Evolutionary conservation across 2,888 invertebrate species (phyloP), one percentile per base, ranked within the genome.

Genomic region (Pteria penguin): DNA sequence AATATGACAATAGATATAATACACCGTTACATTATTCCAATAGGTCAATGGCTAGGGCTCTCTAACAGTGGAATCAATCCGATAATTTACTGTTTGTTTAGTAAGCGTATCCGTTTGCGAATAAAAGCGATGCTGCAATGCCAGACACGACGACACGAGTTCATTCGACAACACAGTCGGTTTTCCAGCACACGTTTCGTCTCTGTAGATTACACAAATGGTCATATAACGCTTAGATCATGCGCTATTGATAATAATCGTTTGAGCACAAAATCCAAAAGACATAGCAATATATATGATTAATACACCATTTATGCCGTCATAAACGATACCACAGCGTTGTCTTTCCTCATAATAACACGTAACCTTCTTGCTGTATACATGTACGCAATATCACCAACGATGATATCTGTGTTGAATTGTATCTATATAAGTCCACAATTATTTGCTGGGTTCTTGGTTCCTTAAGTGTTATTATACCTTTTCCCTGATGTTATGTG

Each of bases 1-100:
- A 36, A 57, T 24, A 45, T 69, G 11, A 52, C 75, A 52, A 62
- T 76, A 22, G 69, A 67, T 14, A 81, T 84, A 2, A 95, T 96
- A 1, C 91, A 97, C 96, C 80, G 84, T 61, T 76, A 84, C 1
- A 81, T 81, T 55, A 96, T 96, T 18, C 98, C 98, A 4, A 94
- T 98, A 65, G 97, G 98, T 0, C 98, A 98, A 91, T 97, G 97
- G 97, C 93, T 98, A 61, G 98, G 97, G 4, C 95, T 97, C 0
- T 96, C 97, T 26, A 98, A 98, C 92, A 97, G 97, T 27, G 97
- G 97, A 94, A 97, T 98, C 88, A 98, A 98, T 92, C 98, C 98
- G 0, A 95, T 98, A 78, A 94, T 98, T 73, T 97, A 98, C 92
- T 97, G 97, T 1, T 97, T 97, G 93, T 97, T 98, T 93, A 98